Percentiles rank a stretch among this genome's conserved stretches.
Conservation (phyloP, 37 sponge, comb jelly and placozoan genomes). For the Bolinopsis microptera region DNA sequence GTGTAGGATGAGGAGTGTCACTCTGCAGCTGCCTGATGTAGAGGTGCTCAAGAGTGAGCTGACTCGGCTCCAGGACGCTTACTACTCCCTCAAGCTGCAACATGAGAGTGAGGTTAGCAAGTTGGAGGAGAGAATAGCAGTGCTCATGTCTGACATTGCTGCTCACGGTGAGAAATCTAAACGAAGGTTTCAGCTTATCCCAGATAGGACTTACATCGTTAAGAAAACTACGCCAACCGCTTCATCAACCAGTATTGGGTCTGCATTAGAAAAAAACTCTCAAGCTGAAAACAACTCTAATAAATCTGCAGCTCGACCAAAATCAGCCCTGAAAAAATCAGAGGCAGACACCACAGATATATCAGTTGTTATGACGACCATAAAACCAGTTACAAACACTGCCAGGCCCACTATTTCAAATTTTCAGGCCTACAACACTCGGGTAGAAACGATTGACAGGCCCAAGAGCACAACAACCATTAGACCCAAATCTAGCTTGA, state of each 20-base stretch:
- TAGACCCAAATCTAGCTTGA: conserved; percentile 7
- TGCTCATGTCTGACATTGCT: conserved; percentile 37
- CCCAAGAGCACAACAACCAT: not conserved
- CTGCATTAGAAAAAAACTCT: not conserved
- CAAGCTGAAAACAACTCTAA: not conserved
- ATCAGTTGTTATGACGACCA: not conserved
- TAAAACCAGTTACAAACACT: not conserved
- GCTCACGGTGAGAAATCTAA: conserved; percentile 6
- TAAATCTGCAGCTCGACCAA: not conserved
- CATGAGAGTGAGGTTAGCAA: not conserved
- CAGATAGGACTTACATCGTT: conserved; percentile 53
- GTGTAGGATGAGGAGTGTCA: not conserved
- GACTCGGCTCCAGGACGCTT: conserved; percentile 15
- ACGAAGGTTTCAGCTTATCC: conserved; percentile 27
- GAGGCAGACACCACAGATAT: not conserved
- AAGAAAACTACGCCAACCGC: conserved; percentile 23
- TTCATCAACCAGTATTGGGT: not conserved
- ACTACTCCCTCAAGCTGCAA: not conserved
- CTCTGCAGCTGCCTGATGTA: conserved; percentile 11
- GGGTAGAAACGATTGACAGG: not conserved
- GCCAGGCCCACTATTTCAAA: not conserved
- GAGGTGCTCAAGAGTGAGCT: conserved; percentile 50
- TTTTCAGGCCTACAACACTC: not conserved
- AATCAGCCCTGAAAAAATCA: not conserved
- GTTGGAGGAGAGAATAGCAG: conserved; percentile 52